Base-by-base conservation (phyloP, 2,113 vertebrate genomes). In the Azemiops feae region DNA sequence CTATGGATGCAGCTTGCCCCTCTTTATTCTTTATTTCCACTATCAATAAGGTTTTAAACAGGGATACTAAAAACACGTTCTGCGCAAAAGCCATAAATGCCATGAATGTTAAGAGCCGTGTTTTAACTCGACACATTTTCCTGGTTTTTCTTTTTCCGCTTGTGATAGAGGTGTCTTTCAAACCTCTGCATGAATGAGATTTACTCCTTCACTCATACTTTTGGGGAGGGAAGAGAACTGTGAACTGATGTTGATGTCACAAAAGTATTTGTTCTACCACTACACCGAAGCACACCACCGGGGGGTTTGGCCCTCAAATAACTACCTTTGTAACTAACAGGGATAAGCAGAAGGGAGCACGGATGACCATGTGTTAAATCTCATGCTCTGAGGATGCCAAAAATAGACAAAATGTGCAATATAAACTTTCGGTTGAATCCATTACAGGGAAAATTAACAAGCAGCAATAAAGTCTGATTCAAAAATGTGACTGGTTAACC, bases 381-480 rank as follows among this genome's bases (percentile, higher is more conserved):
- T 92, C 34, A 94, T 95, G 89, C 94, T 95, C 96, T 95, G 94
- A 95, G 94, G 90, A 97, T 96, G 96, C 97, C 96, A 97, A 94
- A 90, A 96, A 93, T 54, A 91, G 88, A 89, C 85, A 53, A 53
- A 52, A 96, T 91, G 96, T 97, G 96, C 96, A 96, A 96, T 95
- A 96, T 93, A 93, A 93, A 96, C 94, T 87, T 95, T 94, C 0
- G 57, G 96, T 96, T 91, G 95, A 93, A 93, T 95, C 94, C 93
- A 95, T 95, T 96, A 94, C 97, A 97, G 96, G 96, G 94, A 97
- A 97, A 85, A 69, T 5, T 86, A 89, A 85, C 45, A 69, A 96
- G 95, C 96, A 97, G 97, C 97, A 98, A 98, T 98, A 98, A 97
- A 39, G 18, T 90, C 64, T 3, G 94, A 94, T 95, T 94, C 96